Evolutionary conservation across 2,113 vertebrate genomes (phyloP), one percentile per base, ranked within the genome.

Genomic region (Loxodonta africana): DNA sequence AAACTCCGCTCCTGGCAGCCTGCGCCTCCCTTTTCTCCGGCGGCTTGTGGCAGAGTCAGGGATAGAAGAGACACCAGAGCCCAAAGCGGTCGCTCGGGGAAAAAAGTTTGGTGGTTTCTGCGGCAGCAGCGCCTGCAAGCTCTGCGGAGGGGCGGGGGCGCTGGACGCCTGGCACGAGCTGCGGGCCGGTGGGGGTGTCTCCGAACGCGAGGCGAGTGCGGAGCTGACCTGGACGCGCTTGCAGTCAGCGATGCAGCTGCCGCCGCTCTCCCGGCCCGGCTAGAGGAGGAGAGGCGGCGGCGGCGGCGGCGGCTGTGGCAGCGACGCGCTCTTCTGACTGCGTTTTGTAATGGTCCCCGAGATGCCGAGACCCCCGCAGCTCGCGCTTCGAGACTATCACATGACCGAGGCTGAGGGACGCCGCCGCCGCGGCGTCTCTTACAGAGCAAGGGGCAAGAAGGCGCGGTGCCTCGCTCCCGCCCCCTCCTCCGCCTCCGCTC

Each of bases 311-410:
- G 78, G 93, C 94, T 97, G 96, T 90, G 98, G 60, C 89, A 11
- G 89, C 85, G 46, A 92, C 69, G 97, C 91, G 97, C 97, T 95
- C 95, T 97, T 92, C 97, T 85, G 97, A 94, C 97, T 97, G 95
- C 87, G 98, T 99, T 99, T 99, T 99, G 99, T 99, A 99, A 99
- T 97, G 97, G 95, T 98, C 98, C 98, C 98, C 81, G 97, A 97
- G 98, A 60, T 46, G 95, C 98, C 33, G 93, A 98, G 98, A 99
- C 99, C 99, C 99, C 99, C 97, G 98, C 98, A 98, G 99, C 97
- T 99, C 98, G 98, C 96, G 97, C 98, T 99, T 98, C 98, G 98
- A 98, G 85, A 94, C 95, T 99, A 99, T 99, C 99, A 99, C 99
- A 99, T 99, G 98, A 99, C 99, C 99, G 98, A 98, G 98, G 98